Evolutionary conservation across 1,140 invertebrate genomes (phyloP), one percentile per base, ranked within the genome.

Genomic region (Leucophenga varia): DNA sequence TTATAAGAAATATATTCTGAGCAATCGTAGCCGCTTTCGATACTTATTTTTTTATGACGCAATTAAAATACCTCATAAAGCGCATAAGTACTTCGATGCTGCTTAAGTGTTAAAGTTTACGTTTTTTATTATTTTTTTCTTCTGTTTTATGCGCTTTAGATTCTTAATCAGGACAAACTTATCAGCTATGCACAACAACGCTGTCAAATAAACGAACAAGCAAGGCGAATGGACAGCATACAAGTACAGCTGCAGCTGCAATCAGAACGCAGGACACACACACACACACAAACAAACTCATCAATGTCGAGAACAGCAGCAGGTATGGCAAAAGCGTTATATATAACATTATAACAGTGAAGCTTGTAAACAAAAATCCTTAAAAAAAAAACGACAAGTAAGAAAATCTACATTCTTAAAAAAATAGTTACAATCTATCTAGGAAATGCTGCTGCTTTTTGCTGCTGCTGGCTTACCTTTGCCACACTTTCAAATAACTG

Each of bases 111-210:
- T n/a, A n/a, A n/a, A n/a, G n/a, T n/a, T n/a, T n/a, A n/a, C n/a
- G n/a, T n/a, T n/a, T n/a, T n/a, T n/a, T n/a, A n/a, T n/a, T n/a
- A n/a, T n/a, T 25, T 25, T 25, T 25, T 10, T 25, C 10, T 25
- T 25, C 22, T 25, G 5, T 25, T 25, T 25, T 25, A 6, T 25
- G 5, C 10, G 22, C 22, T 25, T 25, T 25, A 6, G 63, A 67
- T 59, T 61, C 63, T 67, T 67, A 67, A 67, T 67, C 63, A 67
- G 63, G 42, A 52, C 46, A 18, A 63, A 52, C 56, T 67, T 58
- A 67, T 67, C 59, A 55, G 59, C 44, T 53, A 67, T 67, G 64
- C 63, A 67, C 53, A 67, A 52, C 50, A 53, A 44, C 40, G 55
- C 55, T 57, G 57, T 57, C 55, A 57, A 57, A 57, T 57, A 57